phyloP scores from a whole-genome alignment of 2,888 invertebrate genomes.

The Orthosia cruda region DNA sequence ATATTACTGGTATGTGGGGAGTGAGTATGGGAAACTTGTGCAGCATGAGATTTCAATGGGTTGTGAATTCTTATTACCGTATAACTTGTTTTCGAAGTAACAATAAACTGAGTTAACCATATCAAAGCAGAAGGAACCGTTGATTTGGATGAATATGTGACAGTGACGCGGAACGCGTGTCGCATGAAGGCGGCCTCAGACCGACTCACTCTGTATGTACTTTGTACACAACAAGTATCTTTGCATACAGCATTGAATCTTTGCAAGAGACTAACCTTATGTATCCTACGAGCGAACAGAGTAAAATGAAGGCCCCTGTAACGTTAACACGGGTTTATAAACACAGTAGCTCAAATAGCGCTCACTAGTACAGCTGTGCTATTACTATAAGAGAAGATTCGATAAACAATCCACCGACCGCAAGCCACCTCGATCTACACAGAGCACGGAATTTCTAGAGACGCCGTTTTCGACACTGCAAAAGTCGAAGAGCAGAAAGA shows the following conservation, averaged over 20 bases:
- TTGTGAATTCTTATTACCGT: not conserved
- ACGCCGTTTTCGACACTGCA: not conserved
- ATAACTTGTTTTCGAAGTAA: slow-evolving; percentile 14
- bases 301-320: slow-evolving; percentile 43
- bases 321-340: slow-evolving; percentile 48
- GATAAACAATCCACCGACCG: slow-evolving; percentile 22
- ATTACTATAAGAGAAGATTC: slow-evolving; percentile 35
- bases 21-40: slow-evolving; percentile 42
- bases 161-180: not conserved
- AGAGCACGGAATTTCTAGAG: not conserved
- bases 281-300: slow-evolving; percentile 43
- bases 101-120: not conserved
- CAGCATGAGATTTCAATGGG: slow-evolving; percentile 36
- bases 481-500: no score
- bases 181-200: not conserved
- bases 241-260: slow-evolving; percentile 28
- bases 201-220: slow-evolving; percentile 18
- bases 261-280: slow-evolving; percentile 20
- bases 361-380: slow-evolving; percentile 29
- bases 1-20: slow-evolving; percentile 31
- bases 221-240: slow-evolving; percentile 48
- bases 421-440: slow-evolving; percentile 1
- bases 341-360: slow-evolving; percentile 39
- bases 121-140: slow-evolving; percentile 10
- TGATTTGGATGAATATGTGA: not conserved